Conservation (phyloP, 1,140 invertebrate species). For the Coenobita brevimanus region DNA sequence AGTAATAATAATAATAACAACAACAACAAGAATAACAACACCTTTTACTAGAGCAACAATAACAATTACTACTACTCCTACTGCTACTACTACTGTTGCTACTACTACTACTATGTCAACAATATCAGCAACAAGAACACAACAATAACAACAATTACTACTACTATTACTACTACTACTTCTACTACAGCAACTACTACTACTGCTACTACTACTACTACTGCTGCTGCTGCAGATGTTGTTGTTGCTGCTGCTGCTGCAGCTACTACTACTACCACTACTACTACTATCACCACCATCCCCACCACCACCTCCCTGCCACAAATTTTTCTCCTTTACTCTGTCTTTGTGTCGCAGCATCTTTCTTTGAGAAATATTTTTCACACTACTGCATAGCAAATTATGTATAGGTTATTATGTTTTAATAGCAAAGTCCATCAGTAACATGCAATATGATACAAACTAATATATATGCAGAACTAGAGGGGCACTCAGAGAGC, state of each 20-base stretch:
- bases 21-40: background rate
- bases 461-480: no score
- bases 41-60: background rate
- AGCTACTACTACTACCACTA: background rate
- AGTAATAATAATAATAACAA: background rate
- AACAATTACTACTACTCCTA: no score
- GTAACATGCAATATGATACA: no score
- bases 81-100: background rate
- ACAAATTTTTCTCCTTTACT: background rate
- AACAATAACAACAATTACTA: background rate
- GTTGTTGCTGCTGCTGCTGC: background rate
- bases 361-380: no score
- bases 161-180: background rate
- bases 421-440: no score
- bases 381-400: no score
- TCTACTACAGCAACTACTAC: no score
- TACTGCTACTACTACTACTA: background rate
- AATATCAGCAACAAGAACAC: background rate
- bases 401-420: no score
- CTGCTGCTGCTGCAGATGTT: background rate
- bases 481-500: no score
- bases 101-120: background rate
- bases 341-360: no score
- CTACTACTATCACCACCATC: no score
- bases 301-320: no score